Conservation (phyloP, 2,113 vertebrate genomes). For the Cariama cristata region DNA sequence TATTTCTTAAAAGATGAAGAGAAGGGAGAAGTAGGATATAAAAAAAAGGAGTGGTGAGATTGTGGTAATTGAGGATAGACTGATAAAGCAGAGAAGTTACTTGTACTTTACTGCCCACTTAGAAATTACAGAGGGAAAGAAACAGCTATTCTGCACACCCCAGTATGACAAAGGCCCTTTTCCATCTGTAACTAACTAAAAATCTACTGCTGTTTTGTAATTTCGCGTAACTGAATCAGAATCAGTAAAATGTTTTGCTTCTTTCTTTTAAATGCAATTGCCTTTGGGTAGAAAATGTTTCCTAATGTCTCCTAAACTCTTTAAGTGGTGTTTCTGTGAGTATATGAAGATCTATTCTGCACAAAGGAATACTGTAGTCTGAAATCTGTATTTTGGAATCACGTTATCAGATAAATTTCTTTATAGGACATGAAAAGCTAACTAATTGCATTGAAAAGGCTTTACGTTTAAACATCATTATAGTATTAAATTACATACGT, state of each 20-base stretch:
- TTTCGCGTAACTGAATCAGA: background rate
- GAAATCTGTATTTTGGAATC: conserved; percentile 10
- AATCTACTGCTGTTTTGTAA: background rate
- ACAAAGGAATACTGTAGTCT: background rate
- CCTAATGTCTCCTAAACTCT: background rate
- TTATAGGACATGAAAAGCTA: background rate
- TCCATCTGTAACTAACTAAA: background rate
- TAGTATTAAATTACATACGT: background rate
- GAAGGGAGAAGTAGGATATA: background rate
- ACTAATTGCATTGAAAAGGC: background rate
- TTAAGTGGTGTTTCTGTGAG: background rate
- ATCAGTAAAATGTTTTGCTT: background rate
- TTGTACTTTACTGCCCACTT: background rate
- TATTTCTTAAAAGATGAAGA: background rate
- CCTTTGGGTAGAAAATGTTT: background rate
- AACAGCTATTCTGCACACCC: background rate
- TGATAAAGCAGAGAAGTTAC: background rate
- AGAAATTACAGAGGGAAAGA: background rate
- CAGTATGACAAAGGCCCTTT: background rate
- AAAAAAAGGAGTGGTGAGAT: background rate
- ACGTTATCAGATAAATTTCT: background rate
- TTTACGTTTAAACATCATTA: background rate
- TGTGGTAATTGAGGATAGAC: background rate
- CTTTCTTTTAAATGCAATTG: background rate
- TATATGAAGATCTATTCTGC: background rate